phyloP scores from a whole-genome alignment of 35 echinoderm and acorn worm genomes.

The Hemicentrotus pulcherrimus region DNA sequence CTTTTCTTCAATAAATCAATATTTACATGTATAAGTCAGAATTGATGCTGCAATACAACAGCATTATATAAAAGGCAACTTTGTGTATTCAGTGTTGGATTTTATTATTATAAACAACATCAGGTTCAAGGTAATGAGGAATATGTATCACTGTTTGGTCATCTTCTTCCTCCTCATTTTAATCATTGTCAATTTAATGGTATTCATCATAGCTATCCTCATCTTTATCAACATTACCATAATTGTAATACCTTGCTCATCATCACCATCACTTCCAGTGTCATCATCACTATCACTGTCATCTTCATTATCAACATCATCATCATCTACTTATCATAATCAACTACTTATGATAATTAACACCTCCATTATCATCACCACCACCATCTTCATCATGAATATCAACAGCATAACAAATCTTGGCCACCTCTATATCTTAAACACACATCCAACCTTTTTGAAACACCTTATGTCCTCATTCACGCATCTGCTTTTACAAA shows the following conservation, averaged over 20 bases:
- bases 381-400: background rate
- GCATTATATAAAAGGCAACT: background rate
- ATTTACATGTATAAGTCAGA: background rate
- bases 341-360: background rate
- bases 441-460: background rate
- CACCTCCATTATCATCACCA: background rate
- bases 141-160: too few species aligned
- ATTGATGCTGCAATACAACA: background rate
- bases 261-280: background rate
- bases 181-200: too few species aligned
- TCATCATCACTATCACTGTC: background rate
- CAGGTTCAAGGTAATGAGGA: background rate
- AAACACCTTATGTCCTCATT: background rate
- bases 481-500: background rate
- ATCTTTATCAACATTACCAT: background rate
- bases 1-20: background rate
- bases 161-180: too few species aligned
- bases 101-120: background rate
- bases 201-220: background rate
- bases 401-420: background rate
- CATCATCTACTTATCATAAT: conserved; percentile 15
- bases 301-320: conserved; percentile 6
- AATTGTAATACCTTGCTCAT: background rate
- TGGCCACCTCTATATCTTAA: background rate
- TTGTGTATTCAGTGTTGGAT: background rate